phyloP scores from a whole-genome alignment of 2,888 invertebrate genomes.

The Cryptus viduatorius region DNA sequence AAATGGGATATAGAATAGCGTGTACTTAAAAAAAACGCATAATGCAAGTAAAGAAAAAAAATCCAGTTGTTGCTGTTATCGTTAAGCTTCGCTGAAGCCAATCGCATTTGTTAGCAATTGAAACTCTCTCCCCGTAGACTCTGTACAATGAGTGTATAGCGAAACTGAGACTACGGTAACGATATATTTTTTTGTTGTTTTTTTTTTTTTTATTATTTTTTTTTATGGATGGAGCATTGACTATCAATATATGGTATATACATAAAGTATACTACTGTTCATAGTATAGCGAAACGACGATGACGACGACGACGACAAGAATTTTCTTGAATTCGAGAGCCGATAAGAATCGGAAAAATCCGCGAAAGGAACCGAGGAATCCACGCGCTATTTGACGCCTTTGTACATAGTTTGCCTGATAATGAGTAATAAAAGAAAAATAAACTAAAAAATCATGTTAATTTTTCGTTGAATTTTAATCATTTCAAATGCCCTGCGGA shows the following conservation, averaged over 20 bases:
- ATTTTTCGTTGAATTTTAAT: slow-evolving; percentile 35
- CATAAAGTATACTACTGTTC: slow-evolving; percentile 29
- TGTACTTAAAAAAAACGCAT: slow-evolving; percentile 34
- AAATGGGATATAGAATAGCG: slow-evolving; percentile 22
- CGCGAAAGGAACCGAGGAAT: slow-evolving; percentile 27
- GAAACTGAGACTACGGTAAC: not conserved
- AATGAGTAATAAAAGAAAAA: slow-evolving; percentile 73
- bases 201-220: not conserved
- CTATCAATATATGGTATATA: slow-evolving; percentile 51
- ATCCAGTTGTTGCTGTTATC: slow-evolving; percentile 3
- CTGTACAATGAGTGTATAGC: slow-evolving; percentile 1
- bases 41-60: slow-evolving; percentile 6
- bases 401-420: slow-evolving; percentile 79
- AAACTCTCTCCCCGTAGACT: not conserved
- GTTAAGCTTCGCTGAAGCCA: slow-evolving; percentile 3
- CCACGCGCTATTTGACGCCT: slow-evolving; percentile 68
- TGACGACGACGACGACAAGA: slow-evolving; percentile 9
- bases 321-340: not conserved
- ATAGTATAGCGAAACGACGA: slow-evolving; percentile 27
- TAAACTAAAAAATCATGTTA: slow-evolving; percentile 69
- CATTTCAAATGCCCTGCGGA: slow-evolving; percentile 13
- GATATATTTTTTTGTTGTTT: not conserved
- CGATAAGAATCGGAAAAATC: not conserved
- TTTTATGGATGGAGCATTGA: slow-evolving; percentile 51
- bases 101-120: not conserved